Conservation (phyloP, 2,113 vertebrate genomes). For the Deroptyus accipitrinus region DNA sequence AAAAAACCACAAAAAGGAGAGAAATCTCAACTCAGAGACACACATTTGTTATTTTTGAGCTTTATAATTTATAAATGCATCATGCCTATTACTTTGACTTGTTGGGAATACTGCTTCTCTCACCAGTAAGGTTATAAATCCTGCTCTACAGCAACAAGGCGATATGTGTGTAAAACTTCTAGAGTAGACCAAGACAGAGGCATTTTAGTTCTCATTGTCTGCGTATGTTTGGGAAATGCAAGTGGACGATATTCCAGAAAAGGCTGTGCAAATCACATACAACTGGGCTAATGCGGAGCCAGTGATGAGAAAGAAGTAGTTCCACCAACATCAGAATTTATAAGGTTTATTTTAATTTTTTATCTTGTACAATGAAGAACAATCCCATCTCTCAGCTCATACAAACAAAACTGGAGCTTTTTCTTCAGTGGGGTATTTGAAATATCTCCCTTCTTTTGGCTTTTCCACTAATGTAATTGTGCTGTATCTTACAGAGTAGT, state of each 20-base stretch:
- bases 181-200: not conserved
- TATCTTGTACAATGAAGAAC: not conserved
- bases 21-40: not conserved
- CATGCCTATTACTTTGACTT: not conserved
- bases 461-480: not conserved
- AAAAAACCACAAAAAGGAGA: not conserved
- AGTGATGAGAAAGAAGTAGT: not conserved
- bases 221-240: not conserved
- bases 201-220: not conserved
- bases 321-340: not conserved
- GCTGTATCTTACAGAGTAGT: rapidly evolving
- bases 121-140: not conserved
- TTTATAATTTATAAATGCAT: not conserved
- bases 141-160: not conserved
- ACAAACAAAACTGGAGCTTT: not conserved
- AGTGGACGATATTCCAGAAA: not conserved
- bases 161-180: not conserved
- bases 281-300: not conserved
- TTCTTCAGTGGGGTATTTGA: not conserved
- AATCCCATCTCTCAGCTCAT: rapidly evolving
- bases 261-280: not conserved
- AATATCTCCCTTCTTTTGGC: not conserved
- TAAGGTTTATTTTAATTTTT: not conserved
- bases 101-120: not conserved
- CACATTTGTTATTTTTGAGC: not conserved